Percentiles rank a stretch among this genome's conserved stretches.
phyloP scores from a whole-genome alignment of 2,797 vertebrate genomes.

The Typhlichthys eigenmanni region DNA sequence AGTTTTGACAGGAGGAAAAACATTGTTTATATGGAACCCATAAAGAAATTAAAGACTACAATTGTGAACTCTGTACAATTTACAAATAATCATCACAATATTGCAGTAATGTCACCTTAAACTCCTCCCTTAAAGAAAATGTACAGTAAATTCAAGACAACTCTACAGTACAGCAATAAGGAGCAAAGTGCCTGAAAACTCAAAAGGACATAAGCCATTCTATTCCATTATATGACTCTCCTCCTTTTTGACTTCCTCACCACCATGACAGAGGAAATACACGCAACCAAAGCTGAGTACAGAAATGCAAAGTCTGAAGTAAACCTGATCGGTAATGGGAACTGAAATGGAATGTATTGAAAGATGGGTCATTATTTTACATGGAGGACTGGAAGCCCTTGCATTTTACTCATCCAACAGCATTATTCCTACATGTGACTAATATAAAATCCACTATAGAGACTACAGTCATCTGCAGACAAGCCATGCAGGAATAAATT shows the following conservation, averaged over 20 bases:
- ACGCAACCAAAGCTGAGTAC: slow-evolving; percentile 42
- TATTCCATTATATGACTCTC: slow-evolving; percentile 50
- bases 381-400: slow-evolving; percentile 49
- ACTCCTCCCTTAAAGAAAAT: slow-evolving; percentile 66
- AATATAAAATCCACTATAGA: slow-evolving; percentile 46
- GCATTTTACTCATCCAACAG: slow-evolving; percentile 36
- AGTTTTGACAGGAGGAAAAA: slow-evolving; percentile 47
- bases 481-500: slow-evolving; percentile 72
- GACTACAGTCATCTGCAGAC: slow-evolving; percentile 38
- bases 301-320: slow-evolving; percentile 26
- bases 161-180: slow-evolving; percentile 75
- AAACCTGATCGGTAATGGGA: slow-evolving; percentile 38
- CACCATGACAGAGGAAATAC: slow-evolving; percentile 47
- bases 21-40: slow-evolving; percentile 61
- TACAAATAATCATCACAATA: slow-evolving; percentile 78
- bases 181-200: slow-evolving; percentile 74
- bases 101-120: slow-evolving; percentile 75
- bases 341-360: slow-evolving; percentile 49
- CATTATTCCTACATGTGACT: slow-evolving; percentile 25
- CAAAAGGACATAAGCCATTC: slow-evolving; percentile 58
- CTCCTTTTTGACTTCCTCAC: slow-evolving; percentile 53
- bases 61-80: slow-evolving; percentile 76
- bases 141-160: slow-evolving; percentile 75
- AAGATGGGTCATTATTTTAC: slow-evolving; percentile 40
- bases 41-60: slow-evolving; percentile 65